Evolutionary conservation across 2,113 vertebrate species (phyloP).

Genomic region (Grallaria varia): DNA sequence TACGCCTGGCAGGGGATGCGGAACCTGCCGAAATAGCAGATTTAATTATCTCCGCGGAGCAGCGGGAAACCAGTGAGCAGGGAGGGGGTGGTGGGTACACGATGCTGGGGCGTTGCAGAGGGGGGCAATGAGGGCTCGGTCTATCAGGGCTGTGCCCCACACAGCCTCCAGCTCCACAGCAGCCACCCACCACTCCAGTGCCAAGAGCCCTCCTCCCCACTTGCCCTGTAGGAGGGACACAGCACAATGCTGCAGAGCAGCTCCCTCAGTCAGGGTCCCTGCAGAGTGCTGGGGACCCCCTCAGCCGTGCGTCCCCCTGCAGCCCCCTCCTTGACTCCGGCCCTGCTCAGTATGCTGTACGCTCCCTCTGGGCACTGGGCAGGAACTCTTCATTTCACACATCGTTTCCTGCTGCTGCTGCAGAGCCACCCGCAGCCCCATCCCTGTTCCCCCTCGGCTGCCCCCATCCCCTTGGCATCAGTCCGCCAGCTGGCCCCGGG

Average conservation of each 20-base stretch:
- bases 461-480: neutral
- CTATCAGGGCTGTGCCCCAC: neutral
- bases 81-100: neutral
- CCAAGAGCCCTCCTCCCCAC: neutral
- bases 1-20: constrained; percentile 62
- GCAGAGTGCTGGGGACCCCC: neutral
- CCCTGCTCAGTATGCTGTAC: constrained; percentile 53
- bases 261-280: neutral
- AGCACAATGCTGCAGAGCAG: neutral
- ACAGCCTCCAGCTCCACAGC: neutral
- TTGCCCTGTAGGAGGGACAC: neutral
- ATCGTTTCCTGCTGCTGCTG: constrained; percentile 50
- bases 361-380: constrained; percentile 60
- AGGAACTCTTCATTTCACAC: constrained; percentile 69
- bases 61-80: neutral
- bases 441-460: neutral
- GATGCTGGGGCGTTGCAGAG: neutral
- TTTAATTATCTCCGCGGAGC: constrained; percentile 61
- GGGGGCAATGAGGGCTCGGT: neutral
- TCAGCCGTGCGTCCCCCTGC: rapidly evolving
- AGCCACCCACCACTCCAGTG: rapidly evolving
- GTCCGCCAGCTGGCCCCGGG: neutral
- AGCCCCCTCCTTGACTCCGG: neutral
- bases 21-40: constrained; percentile 64
- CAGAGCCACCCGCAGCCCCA: constrained; percentile 9